Evolutionary conservation across 2,888 invertebrate genomes (phyloP).

Genomic region (Itoplectis maculator): DNA sequence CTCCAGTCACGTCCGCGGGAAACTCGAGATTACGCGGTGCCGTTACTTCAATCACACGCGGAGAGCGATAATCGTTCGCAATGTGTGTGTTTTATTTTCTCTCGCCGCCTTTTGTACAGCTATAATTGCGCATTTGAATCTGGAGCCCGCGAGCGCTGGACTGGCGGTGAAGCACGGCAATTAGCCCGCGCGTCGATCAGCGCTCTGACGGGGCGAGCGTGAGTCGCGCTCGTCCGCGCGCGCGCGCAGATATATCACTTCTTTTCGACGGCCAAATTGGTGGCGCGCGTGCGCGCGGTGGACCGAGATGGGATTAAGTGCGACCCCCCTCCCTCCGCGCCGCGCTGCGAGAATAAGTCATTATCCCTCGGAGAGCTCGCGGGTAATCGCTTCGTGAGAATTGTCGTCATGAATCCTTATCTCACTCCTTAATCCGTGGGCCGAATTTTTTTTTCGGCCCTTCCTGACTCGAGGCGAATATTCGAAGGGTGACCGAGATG

Average conservation of each 20-base stretch:
- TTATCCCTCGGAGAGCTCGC: background rate
- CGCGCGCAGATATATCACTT: constrained; percentile 13
- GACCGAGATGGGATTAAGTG: background rate
- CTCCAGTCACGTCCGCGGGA: constrained; percentile 3
- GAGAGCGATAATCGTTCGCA: background rate
- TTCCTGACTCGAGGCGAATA: background rate
- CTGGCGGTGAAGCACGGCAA: background rate
- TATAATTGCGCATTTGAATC: constrained; percentile 11
- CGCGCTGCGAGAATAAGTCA: constrained; percentile 26
- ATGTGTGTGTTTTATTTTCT: constrained; percentile 7
- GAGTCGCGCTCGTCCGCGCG: background rate
- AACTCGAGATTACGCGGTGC: background rate
- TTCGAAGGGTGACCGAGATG: background rate
- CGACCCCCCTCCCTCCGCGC: background rate
- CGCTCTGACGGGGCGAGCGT: background rate
- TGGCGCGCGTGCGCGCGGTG: background rate
- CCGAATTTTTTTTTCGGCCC: background rate
- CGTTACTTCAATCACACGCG: background rate
- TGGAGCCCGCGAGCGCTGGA: background rate
- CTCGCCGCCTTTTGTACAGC: background rate
- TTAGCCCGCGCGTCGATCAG: constrained; percentile 5
- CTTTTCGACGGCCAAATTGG: constrained; percentile 13
- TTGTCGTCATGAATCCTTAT: constrained; percentile 6
- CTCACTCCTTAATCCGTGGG: background rate
- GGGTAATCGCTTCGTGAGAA: background rate